phyloP scores from a whole-genome alignment of 2,113 vertebrate species.

The Nerophis ophidion region DNA sequence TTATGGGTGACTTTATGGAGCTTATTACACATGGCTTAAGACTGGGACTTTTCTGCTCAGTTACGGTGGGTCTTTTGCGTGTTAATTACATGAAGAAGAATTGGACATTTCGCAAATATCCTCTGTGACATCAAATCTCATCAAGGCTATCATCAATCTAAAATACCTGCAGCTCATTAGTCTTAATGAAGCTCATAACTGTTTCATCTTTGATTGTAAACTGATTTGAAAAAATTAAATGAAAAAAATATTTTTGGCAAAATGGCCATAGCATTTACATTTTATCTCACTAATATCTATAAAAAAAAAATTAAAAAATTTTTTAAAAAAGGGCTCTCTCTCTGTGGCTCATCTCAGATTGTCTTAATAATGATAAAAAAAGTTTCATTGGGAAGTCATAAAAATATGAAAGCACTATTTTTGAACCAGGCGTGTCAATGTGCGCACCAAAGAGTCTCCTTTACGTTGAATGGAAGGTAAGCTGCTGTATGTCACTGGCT shows the following conservation, averaged over 20 bases:
- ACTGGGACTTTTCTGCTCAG: conserved; percentile 40
- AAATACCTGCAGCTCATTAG: conserved; percentile 57
- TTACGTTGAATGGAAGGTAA: too few relatives aligned
- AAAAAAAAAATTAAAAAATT: too few relatives aligned
- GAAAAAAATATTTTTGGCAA: conserved; percentile 18
- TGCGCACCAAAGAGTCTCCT: too few relatives aligned
- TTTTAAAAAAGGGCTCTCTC: too few relatives aligned
- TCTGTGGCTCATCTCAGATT: too few relatives aligned
- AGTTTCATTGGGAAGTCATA: too few relatives aligned
- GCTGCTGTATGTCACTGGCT: too few relatives aligned
- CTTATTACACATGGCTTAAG: conserved; percentile 57
- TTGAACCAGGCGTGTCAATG: too few relatives aligned
- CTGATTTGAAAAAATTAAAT: conserved; percentile 25
- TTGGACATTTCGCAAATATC: conserved; percentile 39
- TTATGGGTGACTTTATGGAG: conserved; percentile 85
- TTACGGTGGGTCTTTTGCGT: conserved; percentile 50
- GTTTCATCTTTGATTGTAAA: conserved; percentile 21
- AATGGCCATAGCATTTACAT: neutral
- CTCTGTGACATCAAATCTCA: conserved; percentile 48
- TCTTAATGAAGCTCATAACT: conserved; percentile 52
- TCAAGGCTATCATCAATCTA: conserved; percentile 51
- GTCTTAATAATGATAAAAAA: too few relatives aligned
- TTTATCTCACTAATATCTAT: neutral
- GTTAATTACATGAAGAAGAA: conserved; percentile 58
- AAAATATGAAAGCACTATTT: too few relatives aligned